Percentiles rank a stretch among this genome's conserved stretches.
Conservation (phyloP, 2,113 vertebrate species). For the Ondatra zibethicus region DNA sequence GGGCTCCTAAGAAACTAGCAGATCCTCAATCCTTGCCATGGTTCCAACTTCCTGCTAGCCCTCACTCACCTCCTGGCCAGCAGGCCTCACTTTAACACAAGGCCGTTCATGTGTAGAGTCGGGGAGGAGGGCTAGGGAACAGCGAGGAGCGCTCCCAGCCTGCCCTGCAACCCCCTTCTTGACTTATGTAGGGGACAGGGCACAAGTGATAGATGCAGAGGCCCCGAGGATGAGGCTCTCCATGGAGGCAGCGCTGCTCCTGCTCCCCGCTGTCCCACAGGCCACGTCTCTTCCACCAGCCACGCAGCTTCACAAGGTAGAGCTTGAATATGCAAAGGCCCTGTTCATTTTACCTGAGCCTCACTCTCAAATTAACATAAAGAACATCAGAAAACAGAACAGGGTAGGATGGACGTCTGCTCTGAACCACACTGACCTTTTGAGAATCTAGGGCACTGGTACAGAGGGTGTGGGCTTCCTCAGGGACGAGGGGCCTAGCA, state of each 20-base stretch:
- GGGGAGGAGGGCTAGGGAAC: too few species aligned
- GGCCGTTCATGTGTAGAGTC: not conserved
- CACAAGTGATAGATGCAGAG: fast-evolving
- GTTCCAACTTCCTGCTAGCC: not conserved
- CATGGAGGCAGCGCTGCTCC: too few species aligned
- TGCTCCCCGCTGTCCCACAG: not conserved
- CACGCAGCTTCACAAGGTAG: not conserved
- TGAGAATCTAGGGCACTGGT: not conserved
- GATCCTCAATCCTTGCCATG: too few species aligned
- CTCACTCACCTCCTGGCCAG: not conserved
- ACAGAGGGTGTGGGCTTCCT: not conserved
- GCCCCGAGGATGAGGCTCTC: not conserved
- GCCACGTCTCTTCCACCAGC: not conserved
- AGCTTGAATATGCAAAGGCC: not conserved
- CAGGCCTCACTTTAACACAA: not conserved
- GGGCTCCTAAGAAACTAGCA: not conserved
- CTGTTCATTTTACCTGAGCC: not conserved
- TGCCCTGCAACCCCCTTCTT: not conserved
- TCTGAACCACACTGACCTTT: fast-evolving
- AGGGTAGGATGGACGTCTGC: fast-evolving
- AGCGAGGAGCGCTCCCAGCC: not conserved
- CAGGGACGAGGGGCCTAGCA: not conserved
- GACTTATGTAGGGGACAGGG: not conserved
- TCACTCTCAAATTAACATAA: not conserved
- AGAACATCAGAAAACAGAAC: not conserved